Conservation (phyloP, 2,888 invertebrate genomes). For the Aricia artaxerxes region DNA sequence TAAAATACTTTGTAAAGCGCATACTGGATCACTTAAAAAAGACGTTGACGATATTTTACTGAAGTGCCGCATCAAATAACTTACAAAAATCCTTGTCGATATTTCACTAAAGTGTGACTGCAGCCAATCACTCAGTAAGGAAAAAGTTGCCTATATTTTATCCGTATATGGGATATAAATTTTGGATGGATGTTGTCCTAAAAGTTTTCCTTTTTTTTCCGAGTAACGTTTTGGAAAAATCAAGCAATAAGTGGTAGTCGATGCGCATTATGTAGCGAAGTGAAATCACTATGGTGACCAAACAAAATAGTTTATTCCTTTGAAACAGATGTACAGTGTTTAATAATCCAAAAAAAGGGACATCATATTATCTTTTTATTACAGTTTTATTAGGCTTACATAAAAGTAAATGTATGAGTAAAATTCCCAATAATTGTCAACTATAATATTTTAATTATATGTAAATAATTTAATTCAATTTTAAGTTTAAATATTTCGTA, state of each 20-base stretch:
- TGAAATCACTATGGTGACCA: too few species aligned
- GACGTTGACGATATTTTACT: constrained; percentile 12
- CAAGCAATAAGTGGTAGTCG: neutral
- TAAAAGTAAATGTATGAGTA: too few species aligned
- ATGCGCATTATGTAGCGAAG: neutral
- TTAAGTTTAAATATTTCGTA: too few species aligned
- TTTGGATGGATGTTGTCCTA: constrained; percentile 16
- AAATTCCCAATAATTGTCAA: too few species aligned
- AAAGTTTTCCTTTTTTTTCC: neutral
- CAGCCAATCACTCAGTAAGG: constrained; percentile 19
- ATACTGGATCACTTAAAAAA: constrained; percentile 6
- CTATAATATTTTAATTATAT: too few species aligned
- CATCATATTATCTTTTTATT: too few species aligned
- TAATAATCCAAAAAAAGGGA: too few species aligned
- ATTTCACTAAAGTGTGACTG: constrained; percentile 5
- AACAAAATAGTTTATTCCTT: too few species aligned
- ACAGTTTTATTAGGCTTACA: too few species aligned
- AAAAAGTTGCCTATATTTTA: constrained; percentile 16
- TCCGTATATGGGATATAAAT: constrained; percentile 11
- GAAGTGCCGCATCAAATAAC: neutral
- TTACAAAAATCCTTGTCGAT: constrained; percentile 12
- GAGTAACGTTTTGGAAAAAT: neutral
- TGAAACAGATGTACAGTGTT: too few species aligned
- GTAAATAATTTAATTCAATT: too few species aligned
- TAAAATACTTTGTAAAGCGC: neutral